These are phyloP conservation scores for Scortum barcoo DNA, from an alignment of 2,113 vertebrate genomes.

Conservation along the genomic window DNA sequence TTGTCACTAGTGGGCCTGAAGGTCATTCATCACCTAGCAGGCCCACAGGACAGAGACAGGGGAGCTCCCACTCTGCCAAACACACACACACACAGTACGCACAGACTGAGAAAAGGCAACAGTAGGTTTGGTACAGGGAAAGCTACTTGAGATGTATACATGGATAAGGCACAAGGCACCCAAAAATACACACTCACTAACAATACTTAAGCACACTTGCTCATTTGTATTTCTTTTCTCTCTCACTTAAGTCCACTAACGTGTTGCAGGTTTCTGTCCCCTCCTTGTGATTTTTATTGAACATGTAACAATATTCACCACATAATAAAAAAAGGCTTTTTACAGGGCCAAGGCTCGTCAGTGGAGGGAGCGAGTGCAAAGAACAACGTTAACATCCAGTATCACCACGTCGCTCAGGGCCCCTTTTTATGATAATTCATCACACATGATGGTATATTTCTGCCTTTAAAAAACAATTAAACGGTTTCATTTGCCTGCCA, in stretches of 20 bases:
- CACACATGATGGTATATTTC: slow-evolving; percentile 57
- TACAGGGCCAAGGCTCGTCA: slow-evolving; percentile 35
- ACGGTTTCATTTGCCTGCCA: slow-evolving; percentile 42
- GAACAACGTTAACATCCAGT: slow-evolving; percentile 40
- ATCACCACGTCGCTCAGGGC: slow-evolving; percentile 27
- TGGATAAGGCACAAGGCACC: slow-evolving; percentile 7
- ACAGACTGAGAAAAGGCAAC: slow-evolving; percentile 19
- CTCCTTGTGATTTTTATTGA: slow-evolving; percentile 52
- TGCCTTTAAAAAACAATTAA: slow-evolving; percentile 44
- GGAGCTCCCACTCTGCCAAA: slow-evolving; percentile 44
- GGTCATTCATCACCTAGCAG: slow-evolving; percentile 69
- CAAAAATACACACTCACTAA: neutral
- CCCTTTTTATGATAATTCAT: slow-evolving; percentile 60
- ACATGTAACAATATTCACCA: slow-evolving; percentile 60
- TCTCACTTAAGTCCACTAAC: slow-evolving; percentile 8
- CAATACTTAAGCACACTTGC: neutral
- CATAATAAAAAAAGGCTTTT: slow-evolving; percentile 57
- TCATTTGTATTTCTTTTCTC: neutral
- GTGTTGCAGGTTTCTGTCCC: slow-evolving; percentile 37
- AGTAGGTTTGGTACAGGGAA: slow-evolving; percentile 19
- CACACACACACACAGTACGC: slow-evolving; percentile 15
- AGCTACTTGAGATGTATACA: slow-evolving; percentile 34
- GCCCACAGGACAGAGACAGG: slow-evolving; percentile 46
- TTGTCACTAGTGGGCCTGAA: slow-evolving; percentile 56
- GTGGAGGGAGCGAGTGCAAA: slow-evolving; percentile 25